These are phyloP conservation scores for Sympetrum striolatum DNA, from an alignment of 2,888 invertebrate species.

Conservation along the genomic window DNA sequence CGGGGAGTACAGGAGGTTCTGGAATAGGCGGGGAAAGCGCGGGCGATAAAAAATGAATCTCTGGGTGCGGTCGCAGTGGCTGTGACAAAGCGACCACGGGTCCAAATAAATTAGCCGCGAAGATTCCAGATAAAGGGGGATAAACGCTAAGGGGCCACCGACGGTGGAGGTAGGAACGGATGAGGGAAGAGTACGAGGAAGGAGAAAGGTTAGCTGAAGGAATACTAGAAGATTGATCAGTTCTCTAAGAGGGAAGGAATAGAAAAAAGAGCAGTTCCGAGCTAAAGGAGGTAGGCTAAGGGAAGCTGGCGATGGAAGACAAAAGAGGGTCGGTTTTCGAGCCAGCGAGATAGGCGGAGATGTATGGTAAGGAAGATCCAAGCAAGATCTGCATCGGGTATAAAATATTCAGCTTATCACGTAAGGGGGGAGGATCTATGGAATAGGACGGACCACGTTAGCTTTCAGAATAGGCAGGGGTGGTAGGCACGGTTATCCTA, in stretches of 20 bases:
- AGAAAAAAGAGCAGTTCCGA: background rate
- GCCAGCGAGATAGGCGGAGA: constrained; percentile 21
- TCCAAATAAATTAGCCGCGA: constrained; percentile 32
- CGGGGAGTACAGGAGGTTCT: background rate
- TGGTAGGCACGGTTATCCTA: background rate
- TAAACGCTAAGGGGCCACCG: constrained; percentile 37
- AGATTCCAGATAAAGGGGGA: constrained; percentile 17
- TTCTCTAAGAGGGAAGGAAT: background rate
- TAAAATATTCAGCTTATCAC: constrained; percentile 41
- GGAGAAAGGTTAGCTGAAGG: background rate
- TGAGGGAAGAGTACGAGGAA: background rate
- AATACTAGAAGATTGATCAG: constrained; percentile 28
- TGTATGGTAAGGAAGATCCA: constrained; percentile 25
- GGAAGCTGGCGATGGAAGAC: constrained; percentile 19
- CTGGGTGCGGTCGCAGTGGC: constrained; percentile 2
- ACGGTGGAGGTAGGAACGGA: background rate
- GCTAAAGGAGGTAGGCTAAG: background rate
- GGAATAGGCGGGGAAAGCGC: background rate
- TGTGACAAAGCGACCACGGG: constrained; percentile 36
- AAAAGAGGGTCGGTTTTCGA: constrained; percentile 20
- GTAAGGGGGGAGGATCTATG: background rate
- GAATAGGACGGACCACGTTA: background rate
- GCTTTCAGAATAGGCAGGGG: background rate
- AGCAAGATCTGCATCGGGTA: constrained; percentile 32
- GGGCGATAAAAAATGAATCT: background rate